Base-by-base conservation (phyloP, 1,140 invertebrate genomes). In the Polypedilum pembai region DNA sequence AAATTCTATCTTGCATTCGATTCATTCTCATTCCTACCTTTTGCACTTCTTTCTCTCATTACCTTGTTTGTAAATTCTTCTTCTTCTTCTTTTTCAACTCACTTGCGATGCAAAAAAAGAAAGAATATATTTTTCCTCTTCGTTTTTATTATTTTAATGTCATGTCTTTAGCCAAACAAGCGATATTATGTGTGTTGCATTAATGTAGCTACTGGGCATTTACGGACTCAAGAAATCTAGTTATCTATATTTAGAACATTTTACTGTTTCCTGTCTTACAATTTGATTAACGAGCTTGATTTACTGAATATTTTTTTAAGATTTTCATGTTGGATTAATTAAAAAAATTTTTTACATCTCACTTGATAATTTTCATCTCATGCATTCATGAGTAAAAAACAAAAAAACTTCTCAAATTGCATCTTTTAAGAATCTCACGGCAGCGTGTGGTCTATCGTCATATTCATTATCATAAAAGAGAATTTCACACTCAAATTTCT, bases 401-500 rank as follows among this genome's bases (percentile, higher is more conserved):
- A n/a, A n/a, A n/a, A n/a, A 33, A 33, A 33, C 24, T 3, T 33
- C 24, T 33, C 24, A 33, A 33, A 5, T 33, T 33, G 24, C 24
- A 33, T 33, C 24, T 5, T 3, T 1, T 3, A 33, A 33, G 24
- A 33, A 33, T 33, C 24, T 33, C 24, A 56, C n/a, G 45, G n/a
- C 45, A 56, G 45, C 45, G 45, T 56, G 45, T 56, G 45, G 45
- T 56, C 45, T n/a, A 56, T 56, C 45, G 45, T 56, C 45, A 56
- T n/a, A 56, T 33, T 56, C 45, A 56, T 56, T n/a, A 15, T 56
- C 45, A 56, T 56, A 56, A 56, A 56, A 56, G 12, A 56, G 24
- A 33, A 33, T 33, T 33, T 56, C 12, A 56, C n/a, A 12, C 12
- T 56, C 45, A 56, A 56, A 56, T n/a, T 56, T 56, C 4, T 56